Evolutionary conservation across 2,797 vertebrate genomes (phyloP).

Genomic region (Mormyrops attenuatus): DNA sequence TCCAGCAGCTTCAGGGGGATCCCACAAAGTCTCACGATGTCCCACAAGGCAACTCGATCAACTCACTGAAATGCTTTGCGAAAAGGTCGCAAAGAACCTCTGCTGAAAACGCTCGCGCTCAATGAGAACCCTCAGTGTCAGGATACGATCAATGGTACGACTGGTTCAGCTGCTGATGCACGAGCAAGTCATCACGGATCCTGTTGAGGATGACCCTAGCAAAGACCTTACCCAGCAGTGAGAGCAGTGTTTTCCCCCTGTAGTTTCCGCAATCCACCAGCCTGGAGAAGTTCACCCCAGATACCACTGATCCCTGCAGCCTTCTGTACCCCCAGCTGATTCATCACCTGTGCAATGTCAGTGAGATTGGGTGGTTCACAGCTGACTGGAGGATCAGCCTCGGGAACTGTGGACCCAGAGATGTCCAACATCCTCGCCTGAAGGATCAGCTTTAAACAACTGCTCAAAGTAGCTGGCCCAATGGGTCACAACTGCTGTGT

Average conservation of each 20-base stretch:
- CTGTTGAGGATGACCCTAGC: neutral
- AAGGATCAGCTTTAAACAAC: neutral
- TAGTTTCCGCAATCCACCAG: neutral
- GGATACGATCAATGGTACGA: neutral
- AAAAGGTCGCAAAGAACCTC: neutral
- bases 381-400: too few species aligned
- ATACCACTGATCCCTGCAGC: neutral
- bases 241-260: neutral
- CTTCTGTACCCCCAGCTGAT: neutral
- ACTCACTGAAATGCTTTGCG: neutral
- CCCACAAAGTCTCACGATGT: neutral
- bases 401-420: too few species aligned
- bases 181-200: neutral
- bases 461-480: neutral
- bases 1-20: neutral
- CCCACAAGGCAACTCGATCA: neutral
- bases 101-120: neutral
- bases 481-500: neutral
- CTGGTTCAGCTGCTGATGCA: neutral
- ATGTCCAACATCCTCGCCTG: neutral
- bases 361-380: neutral
- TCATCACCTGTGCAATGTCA: neutral
- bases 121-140: neutral
- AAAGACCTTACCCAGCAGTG: neutral
- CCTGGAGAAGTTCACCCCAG: neutral